Evolutionary conservation across 2,888 invertebrate genomes (phyloP).

Genomic region (Hydroisotoma schaefferi): DNA sequence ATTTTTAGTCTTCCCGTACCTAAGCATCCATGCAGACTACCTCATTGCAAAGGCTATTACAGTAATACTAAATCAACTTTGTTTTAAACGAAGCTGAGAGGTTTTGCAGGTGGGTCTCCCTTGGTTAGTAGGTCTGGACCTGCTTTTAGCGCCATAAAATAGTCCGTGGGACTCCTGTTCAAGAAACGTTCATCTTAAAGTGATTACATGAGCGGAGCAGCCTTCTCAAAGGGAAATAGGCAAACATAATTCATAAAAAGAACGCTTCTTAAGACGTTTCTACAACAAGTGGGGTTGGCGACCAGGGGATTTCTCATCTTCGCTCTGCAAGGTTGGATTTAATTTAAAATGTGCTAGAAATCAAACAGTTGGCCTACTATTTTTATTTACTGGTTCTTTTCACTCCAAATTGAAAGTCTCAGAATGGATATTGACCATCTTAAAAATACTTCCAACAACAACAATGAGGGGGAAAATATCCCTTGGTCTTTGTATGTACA

Average conservation of each 20-base stretch:
- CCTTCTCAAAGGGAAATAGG: slow-evolving; percentile 12
- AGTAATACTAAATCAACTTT: slow-evolving; percentile 37
- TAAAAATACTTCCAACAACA: background rate
- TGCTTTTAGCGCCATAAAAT: slow-evolving; percentile 37
- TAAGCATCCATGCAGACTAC: no score
- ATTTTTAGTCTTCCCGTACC: no score
- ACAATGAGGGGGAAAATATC: background rate
- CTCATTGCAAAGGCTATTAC: no score
- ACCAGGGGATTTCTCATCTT: slow-evolving; percentile 12
- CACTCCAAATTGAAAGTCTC: slow-evolving; percentile 21
- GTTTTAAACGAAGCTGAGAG: slow-evolving; percentile 35
- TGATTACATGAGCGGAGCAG: background rate
- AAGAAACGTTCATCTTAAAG: background rate
- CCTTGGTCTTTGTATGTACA: slow-evolving; percentile 4
- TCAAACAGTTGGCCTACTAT: slow-evolving; percentile 27
- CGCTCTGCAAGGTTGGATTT: slow-evolving; percentile 11
- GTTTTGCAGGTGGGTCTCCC: slow-evolving; percentile 38
- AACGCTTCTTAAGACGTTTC: background rate
- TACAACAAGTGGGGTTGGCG: background rate
- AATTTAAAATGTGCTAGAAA: slow-evolving; percentile 44
- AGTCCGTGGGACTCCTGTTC: slow-evolving; percentile 31
- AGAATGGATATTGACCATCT: background rate
- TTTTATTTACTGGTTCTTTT: slow-evolving; percentile 8
- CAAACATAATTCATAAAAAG: background rate
- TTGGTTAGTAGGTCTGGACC: slow-evolving; percentile 32